Percentiles rank a stretch among this genome's conserved stretches.
Conservation (phyloP, 2,113 vertebrate genomes). For the Oreotrochilus melanogaster region DNA sequence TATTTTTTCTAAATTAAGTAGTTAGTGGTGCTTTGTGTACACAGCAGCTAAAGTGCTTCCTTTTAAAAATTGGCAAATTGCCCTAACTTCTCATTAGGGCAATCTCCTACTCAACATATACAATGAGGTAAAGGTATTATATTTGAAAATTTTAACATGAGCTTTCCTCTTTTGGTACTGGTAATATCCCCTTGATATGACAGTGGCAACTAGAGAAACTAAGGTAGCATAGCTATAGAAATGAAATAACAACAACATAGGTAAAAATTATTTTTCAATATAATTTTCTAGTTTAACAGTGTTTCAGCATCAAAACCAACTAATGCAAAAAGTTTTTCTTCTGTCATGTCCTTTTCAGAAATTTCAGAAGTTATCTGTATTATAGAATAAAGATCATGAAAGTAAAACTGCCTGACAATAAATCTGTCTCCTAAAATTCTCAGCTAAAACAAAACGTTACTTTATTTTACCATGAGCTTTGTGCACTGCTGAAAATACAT, state of each 20-base stretch:
- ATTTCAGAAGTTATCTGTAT: background rate
- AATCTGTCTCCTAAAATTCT: background rate
- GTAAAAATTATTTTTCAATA: background rate
- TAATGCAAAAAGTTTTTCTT: background rate
- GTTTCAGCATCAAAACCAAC: background rate
- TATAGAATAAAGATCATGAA: background rate
- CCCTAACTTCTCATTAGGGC: background rate
- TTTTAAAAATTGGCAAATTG: background rate
- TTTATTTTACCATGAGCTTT: background rate
- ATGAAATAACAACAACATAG: background rate
- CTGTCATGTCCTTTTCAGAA: background rate
- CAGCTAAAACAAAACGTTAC: background rate
- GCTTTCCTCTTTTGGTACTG: background rate
- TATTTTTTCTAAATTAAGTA: background rate
- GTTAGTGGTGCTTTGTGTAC: background rate
- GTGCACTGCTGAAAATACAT: background rate
- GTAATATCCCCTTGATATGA: background rate
- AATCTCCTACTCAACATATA: background rate
- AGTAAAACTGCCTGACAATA: background rate
- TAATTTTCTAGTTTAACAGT: background rate
- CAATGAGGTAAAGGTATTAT: background rate
- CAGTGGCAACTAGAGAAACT: background rate
- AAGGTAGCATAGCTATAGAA: background rate
- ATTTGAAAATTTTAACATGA: background rate
- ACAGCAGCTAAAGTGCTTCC: background rate